Conservation (phyloP, 2,888 invertebrate genomes). For the Macroteleia sp. region DNA sequence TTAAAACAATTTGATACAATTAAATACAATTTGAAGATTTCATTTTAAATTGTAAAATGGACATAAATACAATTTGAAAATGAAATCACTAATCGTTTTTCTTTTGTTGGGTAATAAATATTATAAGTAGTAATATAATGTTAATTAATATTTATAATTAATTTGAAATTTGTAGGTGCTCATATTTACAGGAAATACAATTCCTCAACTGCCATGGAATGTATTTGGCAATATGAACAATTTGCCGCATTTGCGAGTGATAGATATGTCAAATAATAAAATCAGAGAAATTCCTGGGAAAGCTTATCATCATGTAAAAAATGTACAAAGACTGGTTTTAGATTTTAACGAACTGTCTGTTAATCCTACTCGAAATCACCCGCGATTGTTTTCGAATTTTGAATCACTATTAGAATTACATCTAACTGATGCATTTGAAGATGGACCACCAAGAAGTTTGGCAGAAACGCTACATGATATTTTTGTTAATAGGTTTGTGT, state of each 20-base stretch:
- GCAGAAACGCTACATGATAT: conserved; percentile 89
- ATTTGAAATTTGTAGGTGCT: conserved; percentile 84
- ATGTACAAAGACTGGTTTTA: conserved; percentile 88
- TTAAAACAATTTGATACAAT: too few relatives aligned
- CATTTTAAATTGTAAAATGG: too few relatives aligned
- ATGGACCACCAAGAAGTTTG: conserved; percentile 86
- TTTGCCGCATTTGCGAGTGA: conserved; percentile 86
- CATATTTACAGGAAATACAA: conserved; percentile 89
- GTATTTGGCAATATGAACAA: conserved; percentile 88
- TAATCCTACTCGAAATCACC: conserved; percentile 87
- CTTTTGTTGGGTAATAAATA: too few relatives aligned
- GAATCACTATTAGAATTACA: conserved; percentile 88
- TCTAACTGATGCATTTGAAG: conserved; percentile 89
- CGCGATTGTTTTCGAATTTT: conserved; percentile 89
- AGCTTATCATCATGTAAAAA: conserved; percentile 89
- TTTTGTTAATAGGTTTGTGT: conserved; percentile 87
- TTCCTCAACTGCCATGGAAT: conserved; percentile 88
- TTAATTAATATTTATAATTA: not conserved
- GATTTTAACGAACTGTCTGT: conserved; percentile 89
- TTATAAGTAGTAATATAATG: too few relatives aligned
- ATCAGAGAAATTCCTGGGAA: conserved; percentile 90
- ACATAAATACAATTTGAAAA: too few relatives aligned
- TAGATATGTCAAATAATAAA: conserved; percentile 90
- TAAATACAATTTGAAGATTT: too few relatives aligned
- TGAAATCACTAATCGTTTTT: too few relatives aligned